Evolutionary conservation across 1,140 invertebrate genomes (phyloP).

Genomic region (Drosophila sp.): DNA sequence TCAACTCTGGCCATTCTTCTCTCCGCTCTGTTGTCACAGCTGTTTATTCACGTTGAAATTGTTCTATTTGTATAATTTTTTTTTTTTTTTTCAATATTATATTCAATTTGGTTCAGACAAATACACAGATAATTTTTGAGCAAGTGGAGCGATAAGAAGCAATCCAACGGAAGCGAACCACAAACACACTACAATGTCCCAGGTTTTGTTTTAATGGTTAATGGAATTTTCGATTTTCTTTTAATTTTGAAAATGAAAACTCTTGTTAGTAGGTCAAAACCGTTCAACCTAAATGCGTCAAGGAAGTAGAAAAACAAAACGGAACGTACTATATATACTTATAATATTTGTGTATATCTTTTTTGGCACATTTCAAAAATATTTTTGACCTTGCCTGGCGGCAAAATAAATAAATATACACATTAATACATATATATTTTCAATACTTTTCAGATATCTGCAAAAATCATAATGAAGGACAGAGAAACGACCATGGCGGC

Average conservation of each 20-base stretch:
- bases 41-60: background rate
- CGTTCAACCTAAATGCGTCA: conserved; percentile 19
- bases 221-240: conserved; percentile 17
- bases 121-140: background rate
- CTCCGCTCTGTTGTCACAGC: background rate
- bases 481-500: background rate
- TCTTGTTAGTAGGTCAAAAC: conserved; percentile 62
- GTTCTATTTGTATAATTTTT: conserved; percentile 4
- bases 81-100: background rate
- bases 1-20: background rate
- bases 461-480: conserved; percentile 8
- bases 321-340: conserved; percentile 4
- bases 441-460: conserved; percentile 3
- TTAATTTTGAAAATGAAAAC: conserved; percentile 19
- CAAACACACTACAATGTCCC: background rate
- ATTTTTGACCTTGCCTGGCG: conserved; percentile 1
- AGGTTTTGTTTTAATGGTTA: background rate
- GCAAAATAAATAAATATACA: background rate
- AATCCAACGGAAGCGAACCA: background rate
- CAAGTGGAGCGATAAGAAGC: background rate
- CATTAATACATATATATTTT: conserved; percentile 5
- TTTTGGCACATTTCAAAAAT: conserved; percentile 27
- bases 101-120: no score
- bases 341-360: background rate
- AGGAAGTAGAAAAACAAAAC: conserved; percentile 34